phyloP scores from a whole-genome alignment of 1,140 invertebrate genomes.

The Leptinotarsa undecemlineata region DNA sequence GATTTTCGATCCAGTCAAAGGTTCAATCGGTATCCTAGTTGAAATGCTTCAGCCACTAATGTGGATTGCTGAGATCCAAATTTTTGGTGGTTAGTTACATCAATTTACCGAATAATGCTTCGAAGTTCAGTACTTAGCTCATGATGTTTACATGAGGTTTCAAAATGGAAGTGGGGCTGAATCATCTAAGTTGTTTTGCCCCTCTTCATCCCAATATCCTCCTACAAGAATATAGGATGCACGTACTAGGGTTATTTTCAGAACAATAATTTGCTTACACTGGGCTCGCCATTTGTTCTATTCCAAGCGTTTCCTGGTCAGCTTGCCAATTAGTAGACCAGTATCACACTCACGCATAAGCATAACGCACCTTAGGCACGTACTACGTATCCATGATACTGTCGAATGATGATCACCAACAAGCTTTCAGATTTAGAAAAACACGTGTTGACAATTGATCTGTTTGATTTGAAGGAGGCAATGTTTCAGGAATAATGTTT shows the following conservation, averaged over 20 bases:
- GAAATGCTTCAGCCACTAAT: too few relatives aligned
- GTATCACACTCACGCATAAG: slow-evolving; percentile 45
- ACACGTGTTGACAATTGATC: neutral
- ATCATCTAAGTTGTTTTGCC: neutral
- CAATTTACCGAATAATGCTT: too few relatives aligned
- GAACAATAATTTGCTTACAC: slow-evolving; percentile 20
- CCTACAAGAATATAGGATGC: neutral
- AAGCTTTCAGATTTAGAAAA: neutral
- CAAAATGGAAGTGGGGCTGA: neutral
- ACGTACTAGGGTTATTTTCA: neutral
- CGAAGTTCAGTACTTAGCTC: too few relatives aligned
- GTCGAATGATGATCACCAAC: slow-evolving; percentile 25
- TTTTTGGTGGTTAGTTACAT: too few relatives aligned
- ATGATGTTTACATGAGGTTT: too few relatives aligned
- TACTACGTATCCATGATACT: slow-evolving; percentile 39
- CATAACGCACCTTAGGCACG: slow-evolving; percentile 44
- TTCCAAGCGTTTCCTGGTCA: slow-evolving; percentile 44
- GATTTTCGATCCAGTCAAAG: too few relatives aligned
- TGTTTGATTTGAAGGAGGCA: neutral
- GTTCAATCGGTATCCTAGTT: too few relatives aligned
- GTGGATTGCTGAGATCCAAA: too few relatives aligned
- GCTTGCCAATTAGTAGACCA: slow-evolving; percentile 47
- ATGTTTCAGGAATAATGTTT: too few relatives aligned
- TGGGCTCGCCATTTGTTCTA: slow-evolving; percentile 34
- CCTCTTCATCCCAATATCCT: neutral